Evolutionary conservation across 2,888 invertebrate species (phyloP).

Genomic region (Melanostoma scalare): DNA sequence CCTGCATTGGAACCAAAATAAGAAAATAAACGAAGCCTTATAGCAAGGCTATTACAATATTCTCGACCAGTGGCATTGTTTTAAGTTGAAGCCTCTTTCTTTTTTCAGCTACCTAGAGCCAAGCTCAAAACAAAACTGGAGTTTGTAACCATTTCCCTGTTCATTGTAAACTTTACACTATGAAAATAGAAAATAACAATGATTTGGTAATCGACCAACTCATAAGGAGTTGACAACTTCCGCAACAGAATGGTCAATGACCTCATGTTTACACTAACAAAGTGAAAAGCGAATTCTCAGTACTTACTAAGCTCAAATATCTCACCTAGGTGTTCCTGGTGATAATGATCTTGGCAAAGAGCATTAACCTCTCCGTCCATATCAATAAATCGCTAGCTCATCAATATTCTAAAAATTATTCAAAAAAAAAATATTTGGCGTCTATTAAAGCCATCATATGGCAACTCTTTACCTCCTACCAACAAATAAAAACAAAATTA

Average conservation of each 20-base stretch:
- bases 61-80: no score
- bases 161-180: no score
- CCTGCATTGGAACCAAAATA: no score
- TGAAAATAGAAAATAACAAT: no score
- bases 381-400: background rate
- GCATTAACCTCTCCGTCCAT: conserved; percentile 21
- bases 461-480: conserved; percentile 40
- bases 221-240: no score
- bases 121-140: no score
- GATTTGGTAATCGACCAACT: no score
- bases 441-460: conserved; percentile 9
- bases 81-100: no score
- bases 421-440: background rate
- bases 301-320: background rate
- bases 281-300: conserved; percentile 4
- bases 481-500: background rate
- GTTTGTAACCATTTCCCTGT: no score
- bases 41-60: no score
- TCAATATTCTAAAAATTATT: conserved; percentile 22
- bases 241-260: background rate
- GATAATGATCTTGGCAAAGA: conserved; percentile 10
- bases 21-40: no score
- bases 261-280: background rate
- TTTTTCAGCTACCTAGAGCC: no score
- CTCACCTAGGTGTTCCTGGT: background rate